Conservation (phyloP, 2,888 invertebrate genomes). For the Caenorhabditis sp. region DNA sequence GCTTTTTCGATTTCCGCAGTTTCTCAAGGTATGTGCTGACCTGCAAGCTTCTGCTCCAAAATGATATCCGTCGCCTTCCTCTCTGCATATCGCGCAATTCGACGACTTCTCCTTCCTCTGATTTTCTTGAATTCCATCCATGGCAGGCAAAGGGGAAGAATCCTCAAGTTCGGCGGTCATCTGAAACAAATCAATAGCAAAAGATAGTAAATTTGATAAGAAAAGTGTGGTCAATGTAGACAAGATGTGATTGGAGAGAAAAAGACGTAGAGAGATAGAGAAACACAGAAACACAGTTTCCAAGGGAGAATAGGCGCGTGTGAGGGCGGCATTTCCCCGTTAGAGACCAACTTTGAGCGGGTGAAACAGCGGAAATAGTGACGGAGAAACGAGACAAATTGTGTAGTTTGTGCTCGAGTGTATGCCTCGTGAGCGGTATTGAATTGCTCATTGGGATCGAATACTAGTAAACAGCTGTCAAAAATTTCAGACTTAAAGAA, state of each 20-base stretch:
- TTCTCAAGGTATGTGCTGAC: slow-evolving; percentile 11
- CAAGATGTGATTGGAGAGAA: not conserved
- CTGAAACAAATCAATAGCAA: slow-evolving; percentile 19
- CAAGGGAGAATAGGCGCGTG: not conserved
- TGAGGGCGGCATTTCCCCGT: no score
- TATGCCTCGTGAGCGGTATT: not conserved
- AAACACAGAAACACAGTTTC: slow-evolving; percentile 6
- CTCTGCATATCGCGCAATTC: slow-evolving; percentile 41
- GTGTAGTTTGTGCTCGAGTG: slow-evolving; percentile 25
- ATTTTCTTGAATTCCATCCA: not conserved
- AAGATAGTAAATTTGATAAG: slow-evolving; percentile 28
- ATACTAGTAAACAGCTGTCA: no score
- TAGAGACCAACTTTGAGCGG: slow-evolving; percentile 16
- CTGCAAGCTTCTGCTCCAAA: slow-evolving; percentile 57
- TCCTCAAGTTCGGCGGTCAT: slow-evolving; percentile 22
- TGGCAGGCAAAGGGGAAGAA: slow-evolving; percentile 8
- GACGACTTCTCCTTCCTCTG: no score
- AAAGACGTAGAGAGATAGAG: not conserved
- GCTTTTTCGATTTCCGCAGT: not conserved
- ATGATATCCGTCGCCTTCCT: slow-evolving; percentile 50
- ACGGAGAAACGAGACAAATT: not conserved
- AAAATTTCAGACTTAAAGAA: no score
- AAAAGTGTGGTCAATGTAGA: slow-evolving; percentile 19
- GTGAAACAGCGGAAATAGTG: slow-evolving; percentile 4
- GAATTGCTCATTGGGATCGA: not conserved